These are phyloP conservation scores for Limnephilus rhombicus DNA, from an alignment of 2,888 invertebrate genomes.

Conservation along the genomic window DNA sequence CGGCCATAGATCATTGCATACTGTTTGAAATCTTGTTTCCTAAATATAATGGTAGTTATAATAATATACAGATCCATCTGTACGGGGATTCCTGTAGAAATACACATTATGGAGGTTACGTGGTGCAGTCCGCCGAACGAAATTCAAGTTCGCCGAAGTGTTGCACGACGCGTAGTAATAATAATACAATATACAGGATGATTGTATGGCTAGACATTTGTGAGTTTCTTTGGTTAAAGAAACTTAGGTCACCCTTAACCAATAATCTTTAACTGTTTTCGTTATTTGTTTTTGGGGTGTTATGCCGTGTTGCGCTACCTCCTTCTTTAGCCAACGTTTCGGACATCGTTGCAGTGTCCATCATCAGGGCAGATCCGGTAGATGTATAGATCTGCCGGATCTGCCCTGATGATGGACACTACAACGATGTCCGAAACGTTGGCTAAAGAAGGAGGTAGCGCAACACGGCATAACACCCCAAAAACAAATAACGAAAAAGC, in stretches of 20 bases:
- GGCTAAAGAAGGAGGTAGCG: too few relatives aligned
- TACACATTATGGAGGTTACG: background rate
- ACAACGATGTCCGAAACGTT: too few relatives aligned
- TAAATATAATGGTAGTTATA: background rate
- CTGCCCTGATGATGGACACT: too few relatives aligned
- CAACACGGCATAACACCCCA: too few relatives aligned
- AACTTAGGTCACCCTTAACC: background rate
- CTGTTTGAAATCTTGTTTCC: constrained; percentile 19
- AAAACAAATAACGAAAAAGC: too few relatives aligned
- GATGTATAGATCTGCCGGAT: too few relatives aligned
- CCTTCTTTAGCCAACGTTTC: too few relatives aligned
- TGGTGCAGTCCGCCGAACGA: background rate
- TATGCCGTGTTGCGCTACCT: too few relatives aligned
- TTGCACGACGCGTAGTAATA: background rate
- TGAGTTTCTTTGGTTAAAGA: background rate
- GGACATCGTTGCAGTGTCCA: too few relatives aligned
- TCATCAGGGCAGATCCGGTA: too few relatives aligned
- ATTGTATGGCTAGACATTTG: background rate
- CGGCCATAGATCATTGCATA: background rate
- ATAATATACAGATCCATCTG: background rate
- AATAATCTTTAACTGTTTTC: too few relatives aligned
- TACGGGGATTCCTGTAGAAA: background rate
- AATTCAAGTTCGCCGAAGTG: constrained; percentile 34
- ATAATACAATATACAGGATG: background rate
- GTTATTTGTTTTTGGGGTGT: too few relatives aligned